Evolutionary conservation across 2,797 vertebrate genomes (phyloP).

Genomic region (Sebastes wilsoni): DNA sequence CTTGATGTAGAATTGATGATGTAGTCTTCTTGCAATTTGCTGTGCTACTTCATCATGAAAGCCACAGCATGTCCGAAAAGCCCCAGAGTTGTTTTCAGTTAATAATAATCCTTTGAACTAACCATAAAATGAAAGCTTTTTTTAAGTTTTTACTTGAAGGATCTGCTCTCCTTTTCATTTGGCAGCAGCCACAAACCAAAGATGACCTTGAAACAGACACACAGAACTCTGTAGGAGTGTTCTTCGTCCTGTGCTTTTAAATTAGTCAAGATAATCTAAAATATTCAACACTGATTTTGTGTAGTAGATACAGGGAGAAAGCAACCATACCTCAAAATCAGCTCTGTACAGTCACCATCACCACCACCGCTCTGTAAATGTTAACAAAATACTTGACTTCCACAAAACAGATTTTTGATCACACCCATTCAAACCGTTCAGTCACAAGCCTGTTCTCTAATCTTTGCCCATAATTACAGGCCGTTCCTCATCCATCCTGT

Average conservation of each 20-base stretch:
- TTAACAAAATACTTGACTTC: neutral
- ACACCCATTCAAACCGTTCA: neutral
- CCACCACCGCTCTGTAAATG: neutral
- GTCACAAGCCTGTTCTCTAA: constrained; percentile 12
- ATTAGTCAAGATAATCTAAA: neutral
- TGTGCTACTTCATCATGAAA: constrained; percentile 16
- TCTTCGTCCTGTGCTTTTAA: neutral
- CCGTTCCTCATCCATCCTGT: constrained; percentile 19
- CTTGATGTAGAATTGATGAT: constrained; percentile 11
- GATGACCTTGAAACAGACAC: neutral
- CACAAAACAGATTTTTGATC: neutral
- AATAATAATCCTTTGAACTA: constrained; percentile 8
- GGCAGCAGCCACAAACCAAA: constrained; percentile 12
- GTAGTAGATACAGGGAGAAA: neutral
- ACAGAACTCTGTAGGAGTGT: neutral
- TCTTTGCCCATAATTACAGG: constrained; percentile 33
- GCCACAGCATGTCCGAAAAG: constrained; percentile 1
- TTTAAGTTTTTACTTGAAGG: constrained; percentile 1
- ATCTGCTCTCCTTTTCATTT: constrained; percentile 15
- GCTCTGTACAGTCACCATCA: neutral
- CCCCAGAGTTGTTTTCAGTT: neutral
- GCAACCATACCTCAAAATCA: neutral
- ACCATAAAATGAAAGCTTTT: constrained; percentile 13
- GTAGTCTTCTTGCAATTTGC: neutral
- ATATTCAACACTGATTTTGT: neutral